A percentile compares a stretch with the other conserved stretches of the same genome.
phyloP scores from a whole-genome alignment of 2,113 vertebrate genomes.

The Rhynchomys soricoides region DNA sequence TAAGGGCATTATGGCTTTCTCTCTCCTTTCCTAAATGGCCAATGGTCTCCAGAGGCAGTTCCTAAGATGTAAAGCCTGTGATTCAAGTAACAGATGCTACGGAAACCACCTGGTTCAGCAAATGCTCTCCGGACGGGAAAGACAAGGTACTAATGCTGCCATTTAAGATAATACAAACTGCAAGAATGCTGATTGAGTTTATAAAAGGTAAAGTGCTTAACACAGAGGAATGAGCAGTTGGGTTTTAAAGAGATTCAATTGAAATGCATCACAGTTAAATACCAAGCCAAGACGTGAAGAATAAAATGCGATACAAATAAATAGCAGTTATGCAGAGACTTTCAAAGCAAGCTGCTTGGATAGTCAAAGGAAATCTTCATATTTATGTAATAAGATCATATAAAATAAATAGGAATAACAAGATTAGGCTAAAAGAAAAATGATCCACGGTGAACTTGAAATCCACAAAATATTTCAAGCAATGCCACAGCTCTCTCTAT shows the following conservation, averaged over 20 bases:
- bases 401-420: conserved; percentile 71
- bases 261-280: conserved; percentile 82
- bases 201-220: conserved; percentile 67
- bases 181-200: conserved; percentile 42
- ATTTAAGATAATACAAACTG: conserved; percentile 54
- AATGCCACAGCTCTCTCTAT: conserved; percentile 15
- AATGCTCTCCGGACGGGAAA: conserved; percentile 53
- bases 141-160: conserved; percentile 59
- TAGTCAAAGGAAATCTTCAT: conserved; percentile 57
- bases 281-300: conserved; percentile 55
- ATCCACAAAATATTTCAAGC: conserved; percentile 58
- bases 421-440: conserved; percentile 65
- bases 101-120: conserved; percentile 62
- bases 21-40: conserved; percentile 66
- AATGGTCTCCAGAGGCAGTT: conserved; percentile 56
- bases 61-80: conserved; percentile 42
- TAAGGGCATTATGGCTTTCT: conserved; percentile 47
- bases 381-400: conserved; percentile 66
- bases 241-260: conserved; percentile 76
- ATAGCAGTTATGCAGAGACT: conserved; percentile 34
- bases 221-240: conserved; percentile 49
- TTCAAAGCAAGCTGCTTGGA: conserved; percentile 61
- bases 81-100: conserved; percentile 65
- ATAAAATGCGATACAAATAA: conserved; percentile 55
- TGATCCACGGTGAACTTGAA: conserved; percentile 28